Evolutionary conservation across 2,113 vertebrate species (phyloP), one percentile per base, ranked within the genome.

Genomic region (Halichoeres trimaculatus): DNA sequence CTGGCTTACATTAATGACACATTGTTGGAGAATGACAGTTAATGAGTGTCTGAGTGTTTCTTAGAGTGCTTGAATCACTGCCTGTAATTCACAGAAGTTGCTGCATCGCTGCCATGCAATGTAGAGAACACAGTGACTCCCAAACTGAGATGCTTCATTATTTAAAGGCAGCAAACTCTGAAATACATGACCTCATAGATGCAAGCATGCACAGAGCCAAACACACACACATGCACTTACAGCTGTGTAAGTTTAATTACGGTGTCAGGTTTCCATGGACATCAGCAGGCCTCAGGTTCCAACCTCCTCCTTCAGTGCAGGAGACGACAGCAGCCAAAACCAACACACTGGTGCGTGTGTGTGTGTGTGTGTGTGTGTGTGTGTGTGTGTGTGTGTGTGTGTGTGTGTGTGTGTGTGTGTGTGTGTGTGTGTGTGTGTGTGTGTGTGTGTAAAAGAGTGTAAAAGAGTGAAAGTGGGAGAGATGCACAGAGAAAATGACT

Each of bases 251-350:
- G 58, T 72, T 88, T 80, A 77, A 87, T 83, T 74, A 63, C 68
- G 60, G 77, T 75, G 76, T 66, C 50, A 69, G 68, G 75, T 82
- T 90, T 89, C 81, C 76, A 80, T 79, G 77, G 88, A 84, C 60
- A 74, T 73, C 30, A 76, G 64, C 53, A 70, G 47, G 53, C 55
- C 4, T 62, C 78, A 51, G 55, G 23, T 24, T 84, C 38, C 51
- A 78, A 26, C 63, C 45, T 74, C 52, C 1, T 76, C 48, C 63
- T 53, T 77, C 69, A 77, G 73, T 48, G 10, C 70, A 76, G 68
- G 67, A 82, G 70, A 69, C 8, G 1, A n/a, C 70, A 66, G 38
- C 35, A 65, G 86, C 85, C 87, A 88, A 87, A 63, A 78, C 23
- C 62, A 88, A 91, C 71, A 85, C 12, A 67, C 58, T 70, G 54